Evolutionary conservation across 2,113 vertebrate species (phyloP).

Genomic region (Litocranius walleri): DNA sequence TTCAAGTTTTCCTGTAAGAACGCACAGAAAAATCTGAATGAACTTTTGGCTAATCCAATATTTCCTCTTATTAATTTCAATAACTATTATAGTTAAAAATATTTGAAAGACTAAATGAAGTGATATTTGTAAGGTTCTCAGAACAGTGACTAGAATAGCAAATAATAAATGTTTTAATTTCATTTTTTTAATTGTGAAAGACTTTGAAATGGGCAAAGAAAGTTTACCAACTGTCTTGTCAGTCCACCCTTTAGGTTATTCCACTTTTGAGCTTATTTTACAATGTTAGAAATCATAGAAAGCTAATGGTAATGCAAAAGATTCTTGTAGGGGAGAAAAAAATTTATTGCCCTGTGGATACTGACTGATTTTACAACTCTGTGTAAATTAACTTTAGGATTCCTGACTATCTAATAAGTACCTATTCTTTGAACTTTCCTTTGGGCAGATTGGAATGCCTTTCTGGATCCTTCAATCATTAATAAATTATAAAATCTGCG

Average conservation of each 20-base stretch:
- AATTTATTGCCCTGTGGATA: background rate
- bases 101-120: background rate
- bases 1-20: background rate
- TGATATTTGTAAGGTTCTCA: background rate
- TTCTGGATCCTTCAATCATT: background rate
- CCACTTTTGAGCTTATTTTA: background rate
- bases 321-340: background rate
- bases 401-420: too few relatives aligned
- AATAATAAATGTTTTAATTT: background rate
- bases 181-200: background rate
- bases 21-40: fast-evolving
- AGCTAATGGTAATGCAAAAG: background rate
- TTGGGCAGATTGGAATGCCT: background rate
- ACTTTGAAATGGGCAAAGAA: background rate
- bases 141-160: background rate
- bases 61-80: background rate
- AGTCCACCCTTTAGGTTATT: background rate
- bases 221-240: background rate
- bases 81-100: background rate
- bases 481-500: background rate
- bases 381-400: background rate
- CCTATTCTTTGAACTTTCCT: background rate
- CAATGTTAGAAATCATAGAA: background rate
- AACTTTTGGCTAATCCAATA: background rate
- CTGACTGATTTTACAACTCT: background rate